Base-by-base conservation (phyloP, 2,113 vertebrate genomes). In the Cinclus cinclus region DNA sequence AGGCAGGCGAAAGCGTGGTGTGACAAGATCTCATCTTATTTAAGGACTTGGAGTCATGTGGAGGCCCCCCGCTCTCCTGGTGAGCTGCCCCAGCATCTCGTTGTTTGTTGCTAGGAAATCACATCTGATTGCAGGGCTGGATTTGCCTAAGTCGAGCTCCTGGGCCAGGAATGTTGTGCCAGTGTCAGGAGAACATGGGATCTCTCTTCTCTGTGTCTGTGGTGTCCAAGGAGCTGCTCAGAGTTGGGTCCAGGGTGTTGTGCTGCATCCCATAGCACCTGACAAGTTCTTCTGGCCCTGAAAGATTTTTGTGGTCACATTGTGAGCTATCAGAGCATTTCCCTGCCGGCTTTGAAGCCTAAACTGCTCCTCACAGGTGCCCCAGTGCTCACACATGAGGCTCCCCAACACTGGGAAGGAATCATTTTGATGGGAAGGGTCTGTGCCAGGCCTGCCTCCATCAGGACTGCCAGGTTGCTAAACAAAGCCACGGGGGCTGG, bases 21-120 rank as follows among this genome's bases (percentile, higher is more conserved):
- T 33, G 16, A 17, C 55, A 28, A 50, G 52, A 46, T 41, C 89
- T 58, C 46, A 2, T 49, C 23, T 10, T 35, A 2, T 58, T 71
- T n/a, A 33, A 39, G 81, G 83, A 8, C 67, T 21, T 7, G 1
- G 19, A 83, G 76, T 13, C 44, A 0, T 1, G 16, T 15, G 59
- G 60, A 60, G 75, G 22, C 65, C 0, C 0, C 68, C 41, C 0
- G 7, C 62, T 44, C 41, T 83, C 58, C 79, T 14, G 53, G 35
- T 60, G 55, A 76, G 83, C 87, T 89, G 89, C 42, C 87, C 68
- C 64, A 50, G 83, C 55, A 3, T 46, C 74, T 74, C 20, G 2
- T 12, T 62, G 31, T 68, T 74, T 14, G 83, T 89, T 94, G 93
- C 91, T 92, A 77, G 96, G 91, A 96, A 95, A 96, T 94, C 65